These are phyloP conservation scores for Pygmarrhopalites habei DNA, from an alignment of 1,140 invertebrate genomes.

Conservation along the genomic window DNA sequence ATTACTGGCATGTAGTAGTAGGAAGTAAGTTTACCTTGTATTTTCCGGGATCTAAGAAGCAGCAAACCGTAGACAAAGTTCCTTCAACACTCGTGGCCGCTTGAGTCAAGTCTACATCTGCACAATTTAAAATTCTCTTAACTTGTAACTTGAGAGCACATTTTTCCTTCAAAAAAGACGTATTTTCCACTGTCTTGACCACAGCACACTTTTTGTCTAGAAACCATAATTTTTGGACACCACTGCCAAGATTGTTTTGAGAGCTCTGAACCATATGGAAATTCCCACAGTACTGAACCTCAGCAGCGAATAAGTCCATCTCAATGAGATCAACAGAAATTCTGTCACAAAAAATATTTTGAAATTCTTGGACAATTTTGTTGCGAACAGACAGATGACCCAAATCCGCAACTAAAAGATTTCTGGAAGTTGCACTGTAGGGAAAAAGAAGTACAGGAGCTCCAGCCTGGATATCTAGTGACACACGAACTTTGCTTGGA, in stretches of 20 bases:
- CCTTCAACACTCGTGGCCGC: constrained; percentile 64
- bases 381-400: constrained; percentile 73
- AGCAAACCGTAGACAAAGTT: constrained; percentile 73
- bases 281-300: constrained; percentile 39
- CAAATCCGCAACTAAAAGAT: constrained; percentile 72
- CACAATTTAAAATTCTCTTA: constrained; percentile 49
- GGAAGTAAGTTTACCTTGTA: constrained; percentile 55
- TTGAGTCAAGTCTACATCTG: constrained; percentile 28
- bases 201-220: constrained; percentile 21
- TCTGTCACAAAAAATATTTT: constrained; percentile 13
- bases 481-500: constrained; percentile 47
- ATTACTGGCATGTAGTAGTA: background rate
- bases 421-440: constrained; percentile 67
- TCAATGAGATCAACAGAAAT: constrained; percentile 62
- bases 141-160: constrained; percentile 71
- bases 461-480: constrained; percentile 62
- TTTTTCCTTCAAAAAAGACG: constrained; percentile 66
- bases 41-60: constrained; percentile 72
- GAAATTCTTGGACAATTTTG: constrained; percentile 47
- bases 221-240: constrained; percentile 24
- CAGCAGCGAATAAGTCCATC: constrained; percentile 71
- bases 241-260: background rate
- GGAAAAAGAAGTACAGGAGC: constrained; percentile 80
- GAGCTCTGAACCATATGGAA: background rate
- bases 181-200: constrained; percentile 39